These are phyloP conservation scores for Urocyon cinereoargenteus DNA, from an alignment of 2,797 vertebrate genomes.

Conservation along the genomic window DNA sequence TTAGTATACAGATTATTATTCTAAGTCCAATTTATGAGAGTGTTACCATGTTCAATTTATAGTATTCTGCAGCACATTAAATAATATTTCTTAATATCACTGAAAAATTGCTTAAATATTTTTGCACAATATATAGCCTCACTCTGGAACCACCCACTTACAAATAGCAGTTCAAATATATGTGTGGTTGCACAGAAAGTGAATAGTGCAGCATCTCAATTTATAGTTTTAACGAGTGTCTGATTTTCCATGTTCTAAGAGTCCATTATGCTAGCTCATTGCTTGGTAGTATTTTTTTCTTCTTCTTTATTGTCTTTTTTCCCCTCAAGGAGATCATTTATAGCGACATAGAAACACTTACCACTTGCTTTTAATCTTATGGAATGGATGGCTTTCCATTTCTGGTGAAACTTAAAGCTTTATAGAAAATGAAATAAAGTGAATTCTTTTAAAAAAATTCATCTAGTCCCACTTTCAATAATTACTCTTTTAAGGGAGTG, in stretches of 20 bases:
- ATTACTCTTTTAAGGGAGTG: neutral
- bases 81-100: constrained; percentile 84
- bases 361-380: constrained; percentile 78
- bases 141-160: constrained; percentile 79
- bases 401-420: constrained; percentile 46
- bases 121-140: constrained; percentile 77
- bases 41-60: constrained; percentile 82
- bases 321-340: constrained; percentile 59
- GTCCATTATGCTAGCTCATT: constrained; percentile 65
- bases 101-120: constrained; percentile 83
- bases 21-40: constrained; percentile 82
- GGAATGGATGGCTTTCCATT: neutral
- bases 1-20: constrained; percentile 78
- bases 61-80: constrained; percentile 80
- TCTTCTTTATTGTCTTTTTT: neutral
- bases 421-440: constrained; percentile 49
- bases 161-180: constrained; percentile 78
- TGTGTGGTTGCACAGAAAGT: constrained; percentile 78
- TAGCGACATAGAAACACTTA: constrained; percentile 55
- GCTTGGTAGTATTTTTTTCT: constrained; percentile 30
- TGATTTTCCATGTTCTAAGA: constrained; percentile 80
- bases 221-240: constrained; percentile 72
- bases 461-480: neutral
- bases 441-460: neutral
- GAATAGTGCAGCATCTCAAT: constrained; percentile 82